Percentiles rank a stretch among this genome's conserved stretches.
Evolutionary conservation across 2,113 vertebrate genomes (phyloP).

Genomic region (Nycticorax nycticorax): DNA sequence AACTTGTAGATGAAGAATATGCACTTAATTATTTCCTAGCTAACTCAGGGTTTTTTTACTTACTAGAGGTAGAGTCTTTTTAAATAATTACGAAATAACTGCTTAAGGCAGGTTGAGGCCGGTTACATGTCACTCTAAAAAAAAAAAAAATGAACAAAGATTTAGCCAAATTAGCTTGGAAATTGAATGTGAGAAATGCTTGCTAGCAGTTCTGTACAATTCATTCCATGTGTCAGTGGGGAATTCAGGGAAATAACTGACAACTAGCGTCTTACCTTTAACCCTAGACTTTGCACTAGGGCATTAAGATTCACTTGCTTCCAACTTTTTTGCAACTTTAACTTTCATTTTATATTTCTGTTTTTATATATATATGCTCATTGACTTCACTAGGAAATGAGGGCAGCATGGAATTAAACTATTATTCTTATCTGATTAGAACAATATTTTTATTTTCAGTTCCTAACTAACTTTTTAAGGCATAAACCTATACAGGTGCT

Average conservation of each 20-base stretch:
- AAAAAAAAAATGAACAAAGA: not conserved
- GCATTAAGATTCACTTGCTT: not conserved
- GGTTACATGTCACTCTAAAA: not conserved
- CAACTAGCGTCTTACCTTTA: not conserved
- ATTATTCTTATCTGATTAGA: not conserved
- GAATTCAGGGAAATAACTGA: not conserved
- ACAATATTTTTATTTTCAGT: not conserved
- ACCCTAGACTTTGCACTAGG: not conserved
- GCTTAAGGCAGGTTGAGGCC: not conserved
- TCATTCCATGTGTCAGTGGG: not conserved
- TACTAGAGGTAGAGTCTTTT: not conserved
- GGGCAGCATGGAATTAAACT: not conserved
- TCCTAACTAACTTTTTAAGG: not conserved
- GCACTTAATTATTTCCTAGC: conserved; percentile 23
- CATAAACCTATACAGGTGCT: not conserved
- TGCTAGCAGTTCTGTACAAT: not conserved
- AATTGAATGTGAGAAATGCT: not conserved
- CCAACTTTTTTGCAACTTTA: not conserved
- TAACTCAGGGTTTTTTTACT: not conserved
- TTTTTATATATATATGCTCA: not conserved
- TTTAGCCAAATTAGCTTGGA: not conserved
- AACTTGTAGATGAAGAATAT: not conserved
- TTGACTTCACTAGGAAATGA: not conserved
- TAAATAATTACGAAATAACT: not conserved
- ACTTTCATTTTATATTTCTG: not conserved